These are phyloP conservation scores for Anolis sagrei DNA, from an alignment of 2,113 vertebrate genomes.

Conservation along the genomic window DNA sequence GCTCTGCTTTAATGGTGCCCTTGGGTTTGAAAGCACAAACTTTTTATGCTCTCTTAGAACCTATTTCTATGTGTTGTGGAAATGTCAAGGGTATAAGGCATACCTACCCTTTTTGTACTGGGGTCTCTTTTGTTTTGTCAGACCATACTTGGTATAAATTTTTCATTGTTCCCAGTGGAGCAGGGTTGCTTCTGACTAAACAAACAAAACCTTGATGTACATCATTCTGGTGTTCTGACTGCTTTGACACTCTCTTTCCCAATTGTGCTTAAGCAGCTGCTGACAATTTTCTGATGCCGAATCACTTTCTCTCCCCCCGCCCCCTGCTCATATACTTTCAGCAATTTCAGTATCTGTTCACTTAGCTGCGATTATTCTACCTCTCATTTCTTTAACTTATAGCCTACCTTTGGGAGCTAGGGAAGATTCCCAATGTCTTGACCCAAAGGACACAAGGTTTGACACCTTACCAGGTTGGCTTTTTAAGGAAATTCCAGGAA, in stretches of 20 bases:
- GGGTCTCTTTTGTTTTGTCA: conserved; percentile 34
- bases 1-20: not conserved
- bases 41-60: not conserved
- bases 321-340: not conserved
- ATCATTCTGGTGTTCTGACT: conserved; percentile 21
- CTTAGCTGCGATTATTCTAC: not conserved
- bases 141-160: conserved; percentile 15
- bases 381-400: not conserved
- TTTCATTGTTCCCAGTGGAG: not conserved
- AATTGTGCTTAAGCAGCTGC: conserved; percentile 12
- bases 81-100: not conserved
- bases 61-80: not conserved
- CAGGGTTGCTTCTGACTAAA: not conserved
- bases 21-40: not conserved
- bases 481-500: not conserved
- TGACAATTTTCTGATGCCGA: conserved; percentile 3
- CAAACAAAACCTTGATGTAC: conserved; percentile 31
- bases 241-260: conserved; percentile 27
- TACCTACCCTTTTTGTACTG: not conserved
- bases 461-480: not conserved
- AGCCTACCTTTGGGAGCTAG: not conserved
- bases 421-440: not conserved
- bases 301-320: not conserved
- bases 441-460: not conserved
- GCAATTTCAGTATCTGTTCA: not conserved